Percentiles rank a stretch among this genome's conserved stretches.
Conservation (phyloP, 1,140 invertebrate genomes). For the Achatina immaculata region DNA sequence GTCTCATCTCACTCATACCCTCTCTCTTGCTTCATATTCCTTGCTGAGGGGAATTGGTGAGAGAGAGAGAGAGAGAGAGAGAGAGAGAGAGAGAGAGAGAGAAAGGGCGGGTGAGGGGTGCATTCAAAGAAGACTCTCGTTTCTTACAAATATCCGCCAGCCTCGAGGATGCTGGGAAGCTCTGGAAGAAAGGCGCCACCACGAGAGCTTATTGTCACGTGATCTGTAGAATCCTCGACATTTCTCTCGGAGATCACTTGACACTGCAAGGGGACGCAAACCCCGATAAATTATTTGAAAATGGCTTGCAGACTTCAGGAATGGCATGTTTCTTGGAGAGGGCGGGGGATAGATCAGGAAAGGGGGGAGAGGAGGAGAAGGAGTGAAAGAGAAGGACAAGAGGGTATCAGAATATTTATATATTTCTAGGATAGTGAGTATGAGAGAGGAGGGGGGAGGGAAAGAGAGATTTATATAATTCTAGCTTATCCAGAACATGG, state of each 20-base stretch:
- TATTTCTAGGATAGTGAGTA: too few relatives aligned
- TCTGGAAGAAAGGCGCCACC: not conserved
- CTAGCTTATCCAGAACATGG: too few relatives aligned
- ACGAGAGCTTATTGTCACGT: slow-evolving; percentile 6
- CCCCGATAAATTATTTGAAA: not conserved
- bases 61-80: not conserved
- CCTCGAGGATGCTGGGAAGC: not conserved
- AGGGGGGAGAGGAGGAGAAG: too few relatives aligned
- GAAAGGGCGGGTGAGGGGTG: not conserved
- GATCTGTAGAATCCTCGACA: slow-evolving; percentile 14
- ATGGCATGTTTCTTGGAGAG: too few relatives aligned
- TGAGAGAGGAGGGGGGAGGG: too few relatives aligned
- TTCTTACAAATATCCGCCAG: not conserved
- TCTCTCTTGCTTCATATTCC: too few relatives aligned
- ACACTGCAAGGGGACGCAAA: not conserved
- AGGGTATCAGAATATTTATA: too few relatives aligned
- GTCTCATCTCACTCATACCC: too few relatives aligned
- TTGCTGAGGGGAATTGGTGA: not conserved
- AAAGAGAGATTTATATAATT: too few relatives aligned
- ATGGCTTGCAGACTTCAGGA: too few relatives aligned
- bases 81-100: not conserved
- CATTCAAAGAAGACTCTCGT: not conserved
- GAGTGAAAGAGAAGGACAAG: too few relatives aligned
- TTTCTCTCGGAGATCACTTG: not conserved
- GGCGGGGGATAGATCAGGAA: too few relatives aligned